Evolutionary conservation across 2,113 vertebrate genomes (phyloP).

Genomic region (Colistium nudipinnis): DNA sequence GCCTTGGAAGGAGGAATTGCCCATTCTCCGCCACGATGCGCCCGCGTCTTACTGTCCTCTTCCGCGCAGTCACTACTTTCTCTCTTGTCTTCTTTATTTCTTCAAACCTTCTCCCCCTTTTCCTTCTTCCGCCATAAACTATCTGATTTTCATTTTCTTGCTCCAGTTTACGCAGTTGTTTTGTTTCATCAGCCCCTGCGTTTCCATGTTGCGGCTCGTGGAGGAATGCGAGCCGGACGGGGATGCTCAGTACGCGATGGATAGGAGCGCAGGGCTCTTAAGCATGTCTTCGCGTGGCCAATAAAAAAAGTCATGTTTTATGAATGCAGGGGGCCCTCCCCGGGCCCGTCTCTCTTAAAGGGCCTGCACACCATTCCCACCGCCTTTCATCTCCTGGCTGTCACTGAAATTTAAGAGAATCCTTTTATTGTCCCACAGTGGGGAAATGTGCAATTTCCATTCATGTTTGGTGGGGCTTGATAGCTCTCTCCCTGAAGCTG

Average conservation of each 20-base stretch:
- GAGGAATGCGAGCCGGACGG: background rate
- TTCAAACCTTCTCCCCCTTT: constrained; percentile 9
- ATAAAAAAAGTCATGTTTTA: constrained; percentile 77
- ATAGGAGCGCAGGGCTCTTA: constrained; percentile 54
- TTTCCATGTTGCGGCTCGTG: constrained; percentile 45
- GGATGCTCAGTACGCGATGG: constrained; percentile 43
- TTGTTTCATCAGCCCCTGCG: constrained; percentile 24
- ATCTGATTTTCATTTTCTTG: no score
- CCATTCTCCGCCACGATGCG: constrained; percentile 75
- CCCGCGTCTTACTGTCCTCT: constrained; percentile 61
- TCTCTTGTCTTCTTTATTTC: constrained; percentile 13
- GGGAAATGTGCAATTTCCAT: no score
- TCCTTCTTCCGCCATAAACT: background rate
- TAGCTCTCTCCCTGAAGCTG: no score
- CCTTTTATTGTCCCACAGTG: no score
- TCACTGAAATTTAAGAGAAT: no score
- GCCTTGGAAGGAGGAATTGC: constrained; percentile 81
- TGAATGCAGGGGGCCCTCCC: constrained; percentile 64
- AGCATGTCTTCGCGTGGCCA: constrained; percentile 59
- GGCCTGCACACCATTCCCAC: constrained; percentile 24
- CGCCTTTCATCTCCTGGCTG: constrained; percentile 57
- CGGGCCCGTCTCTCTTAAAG: constrained; percentile 72
- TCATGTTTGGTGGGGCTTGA: no score
- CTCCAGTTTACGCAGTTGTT: constrained; percentile 17
- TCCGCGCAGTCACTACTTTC: constrained; percentile 33